These are phyloP conservation scores for Drosophila leonis DNA, from an alignment of 2,888 invertebrate species.

Conservation along the genomic window DNA sequence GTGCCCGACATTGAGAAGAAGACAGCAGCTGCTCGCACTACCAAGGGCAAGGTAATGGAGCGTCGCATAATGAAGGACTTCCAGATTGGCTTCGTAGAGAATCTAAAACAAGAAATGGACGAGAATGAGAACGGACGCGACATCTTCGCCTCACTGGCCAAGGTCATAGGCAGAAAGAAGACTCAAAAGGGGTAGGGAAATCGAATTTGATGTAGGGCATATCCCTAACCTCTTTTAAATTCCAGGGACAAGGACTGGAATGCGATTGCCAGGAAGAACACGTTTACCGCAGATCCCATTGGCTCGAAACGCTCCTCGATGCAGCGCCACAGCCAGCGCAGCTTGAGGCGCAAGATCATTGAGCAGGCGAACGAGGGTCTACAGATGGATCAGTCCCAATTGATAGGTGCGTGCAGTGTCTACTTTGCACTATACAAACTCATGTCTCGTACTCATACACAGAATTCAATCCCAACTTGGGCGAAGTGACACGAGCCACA, in stretches of 20 bases:
- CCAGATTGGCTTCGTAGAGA: slow-evolving; percentile 95
- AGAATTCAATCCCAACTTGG: slow-evolving; percentile 93
- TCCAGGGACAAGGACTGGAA: slow-evolving; percentile 90
- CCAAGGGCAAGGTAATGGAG: slow-evolving; percentile 92
- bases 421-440: no score
- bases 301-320: slow-evolving; percentile 91
- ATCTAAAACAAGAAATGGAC: slow-evolving; percentile 90
- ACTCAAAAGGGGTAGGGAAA: slow-evolving; percentile 77
- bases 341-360: slow-evolving; percentile 90
- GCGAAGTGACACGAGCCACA: slow-evolving; percentile 91
- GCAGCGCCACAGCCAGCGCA: slow-evolving; percentile 89
- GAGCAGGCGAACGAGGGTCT: slow-evolving; percentile 88
- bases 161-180: slow-evolving; percentile 90
- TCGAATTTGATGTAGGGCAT: neutral
- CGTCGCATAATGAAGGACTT: slow-evolving; percentile 94
- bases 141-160: slow-evolving; percentile 93
- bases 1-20: slow-evolving; percentile 91
- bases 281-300: slow-evolving; percentile 90
- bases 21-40: slow-evolving; percentile 90
- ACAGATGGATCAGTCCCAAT: slow-evolving; percentile 90
- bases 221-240: neutral
- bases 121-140: slow-evolving; percentile 90
- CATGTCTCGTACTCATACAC: slow-evolving; percentile 1
- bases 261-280: slow-evolving; percentile 91
- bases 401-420: slow-evolving; percentile 87